These are phyloP conservation scores for Centropus unirufus DNA, from an alignment of 2,113 vertebrate genomes.

Conservation along the genomic window DNA sequence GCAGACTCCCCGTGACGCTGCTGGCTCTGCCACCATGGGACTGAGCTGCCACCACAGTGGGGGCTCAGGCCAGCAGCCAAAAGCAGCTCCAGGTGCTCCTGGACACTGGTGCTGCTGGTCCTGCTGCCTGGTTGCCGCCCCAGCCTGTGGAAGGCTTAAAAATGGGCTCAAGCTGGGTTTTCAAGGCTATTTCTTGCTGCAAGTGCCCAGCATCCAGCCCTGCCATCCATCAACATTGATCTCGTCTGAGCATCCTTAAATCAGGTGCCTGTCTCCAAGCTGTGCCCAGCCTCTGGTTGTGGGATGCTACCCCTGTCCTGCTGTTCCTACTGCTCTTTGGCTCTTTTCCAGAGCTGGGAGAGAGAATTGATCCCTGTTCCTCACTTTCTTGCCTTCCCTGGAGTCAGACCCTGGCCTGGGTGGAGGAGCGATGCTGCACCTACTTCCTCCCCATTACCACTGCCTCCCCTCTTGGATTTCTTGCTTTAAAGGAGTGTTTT, in stretches of 20 bases:
- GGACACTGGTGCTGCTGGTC: background rate
- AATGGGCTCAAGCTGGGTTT: background rate
- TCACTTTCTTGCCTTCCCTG: background rate
- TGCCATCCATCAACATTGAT: rapidly evolving
- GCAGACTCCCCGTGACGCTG: background rate
- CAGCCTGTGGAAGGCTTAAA: background rate
- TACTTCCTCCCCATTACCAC: rapidly evolving
- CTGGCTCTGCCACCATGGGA: background rate
- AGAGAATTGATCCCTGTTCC: rapidly evolving
- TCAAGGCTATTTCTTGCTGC: background rate
- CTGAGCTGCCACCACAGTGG: rapidly evolving
- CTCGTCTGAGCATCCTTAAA: background rate
- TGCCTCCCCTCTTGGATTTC: background rate
- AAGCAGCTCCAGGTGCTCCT: background rate
- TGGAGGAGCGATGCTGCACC: background rate
- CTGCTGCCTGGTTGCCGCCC: background rate
- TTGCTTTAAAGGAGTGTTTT: constrained; percentile 31
- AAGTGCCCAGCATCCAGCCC: rapidly evolving
- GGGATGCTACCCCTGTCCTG: background rate
- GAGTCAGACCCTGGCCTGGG: background rate
- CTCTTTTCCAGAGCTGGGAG: background rate
- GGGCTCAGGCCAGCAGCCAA: rapidly evolving
- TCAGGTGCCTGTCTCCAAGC: rapidly evolving
- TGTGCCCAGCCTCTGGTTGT: background rate
- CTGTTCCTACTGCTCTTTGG: background rate